phyloP scores from a whole-genome alignment of 2,888 invertebrate genomes.

The Urechis unicinctus region DNA sequence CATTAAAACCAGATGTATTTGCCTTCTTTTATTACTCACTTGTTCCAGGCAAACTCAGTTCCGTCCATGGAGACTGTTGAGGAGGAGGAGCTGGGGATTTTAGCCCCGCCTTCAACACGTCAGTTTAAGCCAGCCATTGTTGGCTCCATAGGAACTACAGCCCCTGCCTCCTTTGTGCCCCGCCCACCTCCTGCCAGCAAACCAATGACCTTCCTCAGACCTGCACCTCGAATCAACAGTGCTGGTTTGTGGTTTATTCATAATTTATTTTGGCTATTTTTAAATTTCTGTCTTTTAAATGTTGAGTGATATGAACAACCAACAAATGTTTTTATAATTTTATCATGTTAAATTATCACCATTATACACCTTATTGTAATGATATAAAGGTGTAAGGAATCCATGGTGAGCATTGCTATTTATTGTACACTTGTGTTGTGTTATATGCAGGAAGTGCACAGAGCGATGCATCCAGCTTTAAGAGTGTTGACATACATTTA shows the following conservation, averaged over 20 bases:
- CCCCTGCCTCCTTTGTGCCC: background rate
- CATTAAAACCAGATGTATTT: too few relatives aligned
- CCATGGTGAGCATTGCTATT: too few relatives aligned
- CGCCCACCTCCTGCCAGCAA: slow-evolving; percentile 12
- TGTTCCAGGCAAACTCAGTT: slow-evolving; percentile 3
- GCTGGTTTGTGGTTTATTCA: background rate
- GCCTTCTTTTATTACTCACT: too few relatives aligned
- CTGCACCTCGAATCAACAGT: background rate
- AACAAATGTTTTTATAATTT: too few relatives aligned
- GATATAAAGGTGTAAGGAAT: too few relatives aligned
- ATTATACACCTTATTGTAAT: too few relatives aligned
- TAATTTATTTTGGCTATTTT: background rate
- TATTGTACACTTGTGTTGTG: too few relatives aligned
- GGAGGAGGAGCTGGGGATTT: background rate
- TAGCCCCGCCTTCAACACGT: background rate
- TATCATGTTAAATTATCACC: too few relatives aligned
- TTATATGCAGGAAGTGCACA: slow-evolving; percentile 22
- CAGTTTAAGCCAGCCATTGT: slow-evolving; percentile 13
- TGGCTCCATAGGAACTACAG: slow-evolving; percentile 5
- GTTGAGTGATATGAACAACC: background rate
- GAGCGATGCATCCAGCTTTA: slow-evolving; percentile 27
- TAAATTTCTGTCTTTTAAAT: background rate
- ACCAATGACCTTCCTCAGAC: background rate
- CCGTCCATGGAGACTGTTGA: background rate
- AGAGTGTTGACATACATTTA: slow-evolving; percentile 26